Evolutionary conservation across 37 sponge, comb jelly and placozoan species (phyloP), one percentile per base, ranked within the genome.

Genomic region (Halisarca cf. caerulea): DNA sequence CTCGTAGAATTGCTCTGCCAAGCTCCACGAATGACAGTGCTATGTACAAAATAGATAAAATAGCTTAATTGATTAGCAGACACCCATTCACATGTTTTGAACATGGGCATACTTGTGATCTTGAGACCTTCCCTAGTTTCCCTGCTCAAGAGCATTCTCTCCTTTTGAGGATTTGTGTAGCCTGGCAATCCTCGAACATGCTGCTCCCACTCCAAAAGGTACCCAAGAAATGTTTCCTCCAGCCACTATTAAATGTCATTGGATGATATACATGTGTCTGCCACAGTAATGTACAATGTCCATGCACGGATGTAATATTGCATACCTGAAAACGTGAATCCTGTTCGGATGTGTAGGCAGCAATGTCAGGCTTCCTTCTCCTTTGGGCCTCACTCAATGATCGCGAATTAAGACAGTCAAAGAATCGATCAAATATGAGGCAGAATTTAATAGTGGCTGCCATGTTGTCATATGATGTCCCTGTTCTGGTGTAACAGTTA

Each of bases 141-240:
- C 25, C 24, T 20, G 42, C 77, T 74, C 21, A n/a, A 2, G 45
- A 74, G 77, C 77, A 74, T 74, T 40, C 9, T 74, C 41, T 74
- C 45, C 45, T 43, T 17, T 41, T 74, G 40, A 36, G 41, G 41
- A 24, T 28, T 30, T 37, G 64, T 74, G 37, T 73, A 77, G 6
- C 68, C 83, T 42, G 64, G 20, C 25, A 70, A 23, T 21, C 17
- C 21, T 7, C 54, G 21, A 35, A 75, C 79, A 75, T 51, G 25
- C 24, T 38, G 25, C 54, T 88, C 88, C 88, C 88, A 88, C 24
- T 58, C 37, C 14, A 75, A 45, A 28, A 88, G 36, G 79, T 88
- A 88, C 45, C 66, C 54, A 20, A 88, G 41, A 40, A 89, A 89
- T 2, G 61, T 85, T n/a, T n/a, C n/a, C 55, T 83, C 30, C 4